Evolutionary conservation across 2,113 vertebrate genomes (phyloP).

Genomic region (Sphyrna mokarran): DNA sequence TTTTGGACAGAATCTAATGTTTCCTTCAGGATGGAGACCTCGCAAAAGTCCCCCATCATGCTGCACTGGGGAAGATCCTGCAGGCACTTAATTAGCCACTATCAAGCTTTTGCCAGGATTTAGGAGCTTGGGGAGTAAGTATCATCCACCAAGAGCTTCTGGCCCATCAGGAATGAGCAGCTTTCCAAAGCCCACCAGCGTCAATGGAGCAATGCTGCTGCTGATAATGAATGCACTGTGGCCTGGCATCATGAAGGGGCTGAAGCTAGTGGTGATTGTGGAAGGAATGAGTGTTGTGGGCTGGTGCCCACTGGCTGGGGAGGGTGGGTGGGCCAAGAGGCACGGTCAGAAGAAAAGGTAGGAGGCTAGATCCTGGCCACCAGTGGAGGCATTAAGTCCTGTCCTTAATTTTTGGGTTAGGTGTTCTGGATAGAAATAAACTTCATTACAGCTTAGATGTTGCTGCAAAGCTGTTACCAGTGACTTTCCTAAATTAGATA

Average conservation of each 20-base stretch:
- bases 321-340: too few relatives aligned
- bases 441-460: background rate
- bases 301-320: too few relatives aligned
- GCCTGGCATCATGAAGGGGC: background rate
- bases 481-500: background rate
- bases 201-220: background rate
- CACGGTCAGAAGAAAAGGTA: background rate
- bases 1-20: background rate
- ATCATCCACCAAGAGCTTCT: background rate
- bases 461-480: too few relatives aligned
- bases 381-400: background rate
- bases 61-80: too few relatives aligned
- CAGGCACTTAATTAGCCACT: too few relatives aligned
- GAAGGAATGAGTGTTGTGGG: background rate
- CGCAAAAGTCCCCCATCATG: too few relatives aligned
- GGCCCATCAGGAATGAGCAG: background rate
- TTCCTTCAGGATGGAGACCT: too few relatives aligned
- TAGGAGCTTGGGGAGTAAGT: background rate
- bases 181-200: too few relatives aligned
- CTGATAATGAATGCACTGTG: background rate
- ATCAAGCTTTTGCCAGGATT: background rate
- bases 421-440: background rate
- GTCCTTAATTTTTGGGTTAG: background rate
- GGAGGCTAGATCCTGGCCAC: background rate
- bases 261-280: background rate